Base-by-base conservation (phyloP, 1,140 invertebrate genomes). In the Watersipora subatra region DNA sequence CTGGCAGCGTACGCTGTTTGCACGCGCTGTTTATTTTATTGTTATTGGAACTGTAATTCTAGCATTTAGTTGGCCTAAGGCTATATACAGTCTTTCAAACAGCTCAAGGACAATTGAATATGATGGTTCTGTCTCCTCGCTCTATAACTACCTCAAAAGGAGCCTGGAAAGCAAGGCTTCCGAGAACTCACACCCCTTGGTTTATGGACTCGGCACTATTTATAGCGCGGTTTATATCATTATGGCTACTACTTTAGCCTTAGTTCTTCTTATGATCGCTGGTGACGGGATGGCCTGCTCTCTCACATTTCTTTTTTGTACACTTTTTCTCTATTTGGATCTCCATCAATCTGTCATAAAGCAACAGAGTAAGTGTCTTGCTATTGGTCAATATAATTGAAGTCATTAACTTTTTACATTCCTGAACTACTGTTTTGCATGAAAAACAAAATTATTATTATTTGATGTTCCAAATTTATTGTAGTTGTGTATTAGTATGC, bases 191-290 rank as follows among this genome's bases (percentile, higher is more conserved):
- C 73, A 75, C 28, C 86, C 88, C 19, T 78, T 89, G 22, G 84
- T 89, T 24, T 90, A 85, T 79, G 88, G 88, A 3, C 77, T 90
- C 24, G 87, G 86, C 1, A 79, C 78, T 55, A 76, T 72, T 46
- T 81, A 71, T 71, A 73, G 78, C 56, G 75, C 80, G 61, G 69
- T 75, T 15, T 59, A 76, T 2, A 62, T 81, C 2, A 64, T 77
- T 22, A 58, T 73, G 20, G 63, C 77, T 29, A 58, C 70, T 7
- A 24, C 69, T 3, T 19, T 70, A 7, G 29, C 69, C 25, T 46
- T 74, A 30, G 72, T 89, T 1, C 63, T 77, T 1, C 65, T 34
- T 0, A 55, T 80, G 55, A 62, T 80, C 28, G 75, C 89, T 34
- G 87, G 87, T 64, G 85, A 87, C 71, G 80, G 82, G 20, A 72